Base-by-base conservation (phyloP, 2,888 invertebrate genomes). In the Junonia oenone region DNA sequence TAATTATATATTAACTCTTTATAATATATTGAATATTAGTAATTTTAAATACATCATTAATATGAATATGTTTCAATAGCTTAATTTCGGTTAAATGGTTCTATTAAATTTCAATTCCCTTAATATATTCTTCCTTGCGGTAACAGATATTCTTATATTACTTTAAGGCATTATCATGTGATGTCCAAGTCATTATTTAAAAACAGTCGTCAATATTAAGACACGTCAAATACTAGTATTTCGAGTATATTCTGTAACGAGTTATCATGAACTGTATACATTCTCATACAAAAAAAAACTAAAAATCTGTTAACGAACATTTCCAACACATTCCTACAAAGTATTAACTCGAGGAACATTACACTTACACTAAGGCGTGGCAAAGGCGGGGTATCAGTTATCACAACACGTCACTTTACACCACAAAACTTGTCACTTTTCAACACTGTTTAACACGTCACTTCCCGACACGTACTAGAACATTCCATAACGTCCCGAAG, bases 401-500 rank as follows among this genome's bases (percentile, higher is more conserved):
- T 49, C 45, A 51, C 40, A 54, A 49, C 49, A 45, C 50, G 45
- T 46, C 45, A 51, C 37, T 51, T 48, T 19, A 51, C 46, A 56
- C 47, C 50, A 40, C 45, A 49, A 43, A 26, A 31, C 29, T 40
- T 22, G 47, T 46, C 45, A 52, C 45, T 45, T 9, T 35, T 2
- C 31, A 33, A 40, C 45, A 52, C 45, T 45, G 4, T 35, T 2
- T 19, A 33, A 40, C n/a, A 15, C 15, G 27, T 70, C 68, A 71
- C 58, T 66, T 62, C 48, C 49, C 50, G 9, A 58, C 45, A 50
- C 63, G 66, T 48, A 72, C 65, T 31, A 74, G 58, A 6, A 83
- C 51, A 43, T 73, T 72, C 81, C 82, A 83, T 26, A 76, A 62
- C 3, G 79, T 67, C 27, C 71, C 67, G 38, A 72, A 64, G 63